phyloP scores from a whole-genome alignment of 1,140 invertebrate genomes.

The Oryctes rhinoceros region DNA sequence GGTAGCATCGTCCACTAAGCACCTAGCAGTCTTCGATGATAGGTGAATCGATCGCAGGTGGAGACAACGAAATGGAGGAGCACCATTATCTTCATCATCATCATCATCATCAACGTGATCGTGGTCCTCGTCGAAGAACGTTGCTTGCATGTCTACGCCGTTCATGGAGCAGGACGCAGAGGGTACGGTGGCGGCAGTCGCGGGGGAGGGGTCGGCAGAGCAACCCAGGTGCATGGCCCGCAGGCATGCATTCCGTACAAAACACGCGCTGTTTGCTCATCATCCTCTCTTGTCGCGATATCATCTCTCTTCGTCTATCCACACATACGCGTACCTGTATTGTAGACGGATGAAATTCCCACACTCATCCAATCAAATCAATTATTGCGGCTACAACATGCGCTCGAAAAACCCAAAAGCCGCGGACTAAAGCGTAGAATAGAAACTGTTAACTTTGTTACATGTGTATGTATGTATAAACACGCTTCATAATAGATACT shows the following conservation, averaged over 20 bases:
- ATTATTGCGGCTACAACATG: not conserved
- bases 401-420: not conserved
- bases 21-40: not conserved
- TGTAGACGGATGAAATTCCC: constrained; percentile 29
- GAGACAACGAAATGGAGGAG: not conserved
- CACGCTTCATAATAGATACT: too few relatives aligned
- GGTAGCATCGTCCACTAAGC: not conserved
- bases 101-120: constrained; percentile 4
- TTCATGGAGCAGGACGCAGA: constrained; percentile 32
- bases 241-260: constrained; percentile 56
- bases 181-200: constrained; percentile 42
- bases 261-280: constrained; percentile 57
- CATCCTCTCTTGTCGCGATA: constrained; percentile 48
- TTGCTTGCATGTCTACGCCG: constrained; percentile 40
- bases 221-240: constrained; percentile 55
- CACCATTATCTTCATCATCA: not conserved
- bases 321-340: constrained; percentile 8
- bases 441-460: too few relatives aligned
- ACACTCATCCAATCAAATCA: constrained; percentile 31
- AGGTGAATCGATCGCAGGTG: constrained; percentile 16
- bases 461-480: too few relatives aligned
- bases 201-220: constrained; percentile 43
- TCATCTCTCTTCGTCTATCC: constrained; percentile 31
- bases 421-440: not conserved
- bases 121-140: constrained; percentile 31